A percentile compares a stretch with the other conserved stretches of the same genome.
Evolutionary conservation across 2,888 invertebrate species (phyloP).

Genomic region (Parnassius apollo): DNA sequence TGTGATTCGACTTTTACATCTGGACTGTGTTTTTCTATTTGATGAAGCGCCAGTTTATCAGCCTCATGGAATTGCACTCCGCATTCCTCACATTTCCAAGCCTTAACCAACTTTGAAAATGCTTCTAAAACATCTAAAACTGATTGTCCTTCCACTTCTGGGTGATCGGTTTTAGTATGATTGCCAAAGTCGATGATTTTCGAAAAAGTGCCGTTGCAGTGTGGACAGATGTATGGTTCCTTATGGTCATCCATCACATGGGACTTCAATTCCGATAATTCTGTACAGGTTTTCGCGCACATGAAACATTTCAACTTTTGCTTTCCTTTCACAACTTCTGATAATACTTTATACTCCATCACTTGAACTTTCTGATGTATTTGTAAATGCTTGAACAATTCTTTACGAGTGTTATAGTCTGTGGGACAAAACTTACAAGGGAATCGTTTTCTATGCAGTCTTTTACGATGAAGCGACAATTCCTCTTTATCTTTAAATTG

Average conservation of each 20-base stretch:
- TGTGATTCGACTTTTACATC: conserved; percentile 59
- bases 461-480: conserved; percentile 56
- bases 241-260: conserved; percentile 71
- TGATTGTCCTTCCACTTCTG: conserved; percentile 62
- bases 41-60: conserved; percentile 67
- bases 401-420: conserved; percentile 67
- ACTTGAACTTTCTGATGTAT: conserved; percentile 70
- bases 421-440: conserved; percentile 75
- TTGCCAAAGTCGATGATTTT: conserved; percentile 67
- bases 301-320: conserved; percentile 67
- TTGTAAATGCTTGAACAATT: conserved; percentile 68
- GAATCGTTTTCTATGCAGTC: conserved; percentile 63
- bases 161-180: conserved; percentile 64
- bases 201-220: conserved; percentile 57
- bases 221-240: conserved; percentile 61
- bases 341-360: conserved; percentile 72
- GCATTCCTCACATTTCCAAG: conserved; percentile 77
- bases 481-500: conserved; percentile 62
- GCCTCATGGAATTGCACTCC: conserved; percentile 68
- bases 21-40: conserved; percentile 62
- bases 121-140: conserved; percentile 69
- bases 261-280: conserved; percentile 61
- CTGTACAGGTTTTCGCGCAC: conserved; percentile 58
- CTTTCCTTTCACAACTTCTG: conserved; percentile 66
- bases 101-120: conserved; percentile 63